Base-by-base conservation (phyloP, 2,113 vertebrate genomes). In the Tinamus guttatus region DNA sequence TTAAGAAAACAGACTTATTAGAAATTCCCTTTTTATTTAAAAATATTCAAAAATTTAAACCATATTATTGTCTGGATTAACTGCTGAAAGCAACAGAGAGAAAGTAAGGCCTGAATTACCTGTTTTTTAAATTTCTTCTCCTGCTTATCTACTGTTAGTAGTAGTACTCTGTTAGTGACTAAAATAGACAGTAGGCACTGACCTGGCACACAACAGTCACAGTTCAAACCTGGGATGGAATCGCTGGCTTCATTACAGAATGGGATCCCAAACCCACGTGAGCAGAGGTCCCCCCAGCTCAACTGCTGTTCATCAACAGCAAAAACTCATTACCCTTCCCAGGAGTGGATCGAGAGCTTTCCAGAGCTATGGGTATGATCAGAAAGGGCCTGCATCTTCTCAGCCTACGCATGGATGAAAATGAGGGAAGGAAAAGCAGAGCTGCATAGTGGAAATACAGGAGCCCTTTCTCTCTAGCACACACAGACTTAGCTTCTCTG, bases 141-240 rank as follows among this genome's bases (percentile, higher is more conserved):
- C 25, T 69, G 8, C 30, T 81, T 87, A n/a, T 28, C 58, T 30
- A 16, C 67, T 45, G 41, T 62, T 81, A 49, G 17, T 62, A 30
- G 47, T 20, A 36, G 41, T n/a, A 27, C 7, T 12, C 45, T 73
- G 18, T 24, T 68, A 49, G 24, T 32, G 49, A 24, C 54, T 78
- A 60, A 71, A 68, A 17, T 2, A 65, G 51, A 36, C 0, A 0
- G 58, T 11, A 54, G 49, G 28, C 51, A 13, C 41, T 8, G 13
- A 73, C 67, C 25, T 54, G 58, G 41, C 27, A 43, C 2, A 10
- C 8, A 40, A 28, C 41, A 49, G 51, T 8, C 60, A 47, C 32
- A 32, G 16, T 49, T 52, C 34, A 56, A 51, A 41, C 3, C 30
- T 0, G 0, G 13, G 8, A 12, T 74, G 40, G 36, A 34, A 43